Evolutionary conservation across 2,113 vertebrate species (phyloP).

Genomic region (Rhinichthys klamathensis): DNA sequence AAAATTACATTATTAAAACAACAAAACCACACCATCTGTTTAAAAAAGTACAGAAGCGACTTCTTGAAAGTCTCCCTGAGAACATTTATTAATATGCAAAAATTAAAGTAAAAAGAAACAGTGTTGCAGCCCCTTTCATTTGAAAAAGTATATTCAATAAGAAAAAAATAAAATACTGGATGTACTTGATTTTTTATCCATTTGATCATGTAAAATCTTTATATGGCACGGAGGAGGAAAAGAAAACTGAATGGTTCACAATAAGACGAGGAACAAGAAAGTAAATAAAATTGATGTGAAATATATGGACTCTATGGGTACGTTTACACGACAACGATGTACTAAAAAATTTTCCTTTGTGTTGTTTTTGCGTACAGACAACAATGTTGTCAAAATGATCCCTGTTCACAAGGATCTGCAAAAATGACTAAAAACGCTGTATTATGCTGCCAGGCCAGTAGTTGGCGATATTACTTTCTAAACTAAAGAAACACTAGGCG

Average conservation of each 20-base stretch:
- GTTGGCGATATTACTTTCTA: no score
- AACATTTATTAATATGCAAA: not conserved
- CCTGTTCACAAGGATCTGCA: no score
- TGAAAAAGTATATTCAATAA: not conserved
- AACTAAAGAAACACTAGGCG: no score
- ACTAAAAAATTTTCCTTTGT: no score
- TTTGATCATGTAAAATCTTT: not conserved
- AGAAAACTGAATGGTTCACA: not conserved
- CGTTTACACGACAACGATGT: no score
- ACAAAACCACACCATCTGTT: not conserved
- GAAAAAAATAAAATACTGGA: not conserved
- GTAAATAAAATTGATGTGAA: no score
- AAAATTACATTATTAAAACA: not conserved
- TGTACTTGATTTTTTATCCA: not conserved
- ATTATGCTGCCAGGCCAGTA: no score
- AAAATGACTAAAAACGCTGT: no score
- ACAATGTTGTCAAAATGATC: no score
- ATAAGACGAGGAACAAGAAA: not conserved
- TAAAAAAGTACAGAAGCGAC: not conserved
- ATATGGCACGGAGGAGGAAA: not conserved
- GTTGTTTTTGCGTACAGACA: no score
- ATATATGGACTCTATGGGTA: no score
- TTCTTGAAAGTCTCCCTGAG: not conserved
- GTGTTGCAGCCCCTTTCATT: not conserved
- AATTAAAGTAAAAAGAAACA: not conserved